Evolutionary conservation across 2,113 vertebrate genomes (phyloP).

Genomic region (Bathybates hornii): DNA sequence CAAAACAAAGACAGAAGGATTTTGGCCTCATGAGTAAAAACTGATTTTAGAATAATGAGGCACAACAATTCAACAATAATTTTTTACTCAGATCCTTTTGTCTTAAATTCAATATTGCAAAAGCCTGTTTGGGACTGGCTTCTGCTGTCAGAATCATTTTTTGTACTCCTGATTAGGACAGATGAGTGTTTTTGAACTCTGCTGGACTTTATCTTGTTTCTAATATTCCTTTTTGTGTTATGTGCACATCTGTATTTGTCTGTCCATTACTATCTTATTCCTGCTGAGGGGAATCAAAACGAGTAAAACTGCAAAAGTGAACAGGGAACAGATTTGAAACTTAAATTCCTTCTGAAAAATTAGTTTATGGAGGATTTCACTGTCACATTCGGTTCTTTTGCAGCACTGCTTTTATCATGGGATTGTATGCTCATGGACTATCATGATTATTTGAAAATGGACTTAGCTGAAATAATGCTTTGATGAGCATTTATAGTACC

Average conservation of each 20-base stretch:
- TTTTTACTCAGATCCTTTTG: not conserved
- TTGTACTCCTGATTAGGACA: not conserved
- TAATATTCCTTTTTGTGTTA: not conserved
- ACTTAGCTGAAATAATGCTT: not conserved
- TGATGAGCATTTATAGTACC: not conserved
- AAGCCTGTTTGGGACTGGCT: not conserved
- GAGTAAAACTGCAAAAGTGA: not conserved
- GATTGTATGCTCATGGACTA: not conserved
- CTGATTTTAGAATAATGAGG: not conserved
- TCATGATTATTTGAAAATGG: not conserved
- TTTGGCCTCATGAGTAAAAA: not conserved
- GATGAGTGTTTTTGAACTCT: not conserved
- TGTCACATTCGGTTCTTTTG: not conserved
- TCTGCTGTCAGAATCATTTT: not conserved
- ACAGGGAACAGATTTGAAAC: not conserved
- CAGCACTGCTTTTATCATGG: not conserved
- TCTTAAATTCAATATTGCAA: not conserved
- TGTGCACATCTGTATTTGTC: not conserved
- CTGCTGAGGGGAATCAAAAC: not conserved
- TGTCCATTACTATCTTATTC: not conserved
- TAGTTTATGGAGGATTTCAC: not conserved
- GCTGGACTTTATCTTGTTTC: not conserved
- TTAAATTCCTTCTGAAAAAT: not conserved
- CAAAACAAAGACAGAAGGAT: slow-evolving; percentile 36
- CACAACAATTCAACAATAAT: not conserved